A percentile compares a stretch with the other conserved stretches of the same genome.
phyloP scores from a whole-genome alignment of 2,888 invertebrate species.

The Oxycera nigricornis region DNA sequence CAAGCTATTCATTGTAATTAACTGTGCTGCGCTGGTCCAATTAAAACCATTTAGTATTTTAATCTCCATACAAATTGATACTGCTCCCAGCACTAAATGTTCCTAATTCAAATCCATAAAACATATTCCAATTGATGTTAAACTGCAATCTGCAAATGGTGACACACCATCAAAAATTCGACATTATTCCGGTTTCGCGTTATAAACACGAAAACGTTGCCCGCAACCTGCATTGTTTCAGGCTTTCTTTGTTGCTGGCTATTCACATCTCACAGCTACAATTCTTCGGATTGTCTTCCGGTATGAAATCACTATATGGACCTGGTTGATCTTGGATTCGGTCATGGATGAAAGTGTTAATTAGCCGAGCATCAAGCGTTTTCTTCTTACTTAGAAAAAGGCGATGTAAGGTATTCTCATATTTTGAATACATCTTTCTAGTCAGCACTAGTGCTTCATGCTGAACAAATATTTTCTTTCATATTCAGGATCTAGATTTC shows the following conservation, averaged over 20 bases:
- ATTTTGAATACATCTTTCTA: background rate
- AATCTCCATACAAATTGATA: too few relatives aligned
- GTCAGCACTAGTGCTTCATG: background rate
- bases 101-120: too few relatives aligned
- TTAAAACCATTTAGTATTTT: too few relatives aligned
- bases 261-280: background rate
- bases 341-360: conserved; percentile 21
- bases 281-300: background rate
- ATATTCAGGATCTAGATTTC: background rate
- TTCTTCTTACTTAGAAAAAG: background rate
- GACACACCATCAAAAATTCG: too few relatives aligned
- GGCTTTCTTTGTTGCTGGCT: background rate
- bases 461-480: background rate
- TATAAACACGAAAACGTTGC: background rate
- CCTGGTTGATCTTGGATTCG: conserved; percentile 2
- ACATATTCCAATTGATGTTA: too few relatives aligned
- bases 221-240: background rate
- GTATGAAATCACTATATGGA: conserved; percentile 9
- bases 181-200: background rate
- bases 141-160: too few relatives aligned
- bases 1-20: too few relatives aligned
- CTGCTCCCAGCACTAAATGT: too few relatives aligned
- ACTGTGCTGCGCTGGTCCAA: too few relatives aligned
- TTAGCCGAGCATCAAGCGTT: background rate
- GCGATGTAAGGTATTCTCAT: too few relatives aligned